These are phyloP conservation scores for Harmothoe impar DNA, from an alignment of 2,888 invertebrate species.

Conservation along the genomic window DNA sequence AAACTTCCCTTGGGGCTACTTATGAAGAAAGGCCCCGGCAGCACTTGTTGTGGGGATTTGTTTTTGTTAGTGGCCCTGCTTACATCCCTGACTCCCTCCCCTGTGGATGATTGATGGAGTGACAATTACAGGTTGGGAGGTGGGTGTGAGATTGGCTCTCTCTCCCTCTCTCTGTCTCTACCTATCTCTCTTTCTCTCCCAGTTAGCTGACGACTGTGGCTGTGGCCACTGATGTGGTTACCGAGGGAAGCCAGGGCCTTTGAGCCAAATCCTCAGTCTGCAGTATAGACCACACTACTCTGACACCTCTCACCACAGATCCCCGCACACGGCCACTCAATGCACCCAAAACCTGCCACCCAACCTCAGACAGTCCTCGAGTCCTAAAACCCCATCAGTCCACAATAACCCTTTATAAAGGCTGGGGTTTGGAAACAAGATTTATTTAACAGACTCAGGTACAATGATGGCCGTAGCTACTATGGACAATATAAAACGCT, in stretches of 20 bases:
- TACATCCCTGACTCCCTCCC: background rate
- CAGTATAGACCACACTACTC: background rate
- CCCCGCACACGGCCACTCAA: background rate
- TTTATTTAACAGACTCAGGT: background rate
- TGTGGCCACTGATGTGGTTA: constrained; percentile 29
- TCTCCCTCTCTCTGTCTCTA: background rate
- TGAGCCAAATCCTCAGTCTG: no score
- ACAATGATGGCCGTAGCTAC: background rate
- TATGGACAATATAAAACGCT: background rate
- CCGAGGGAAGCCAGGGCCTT: background rate
- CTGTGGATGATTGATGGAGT: constrained; percentile 44
- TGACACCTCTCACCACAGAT: background rate
- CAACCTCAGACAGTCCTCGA: no score
- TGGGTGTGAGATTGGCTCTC: constrained; percentile 47
- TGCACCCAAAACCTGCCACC: background rate
- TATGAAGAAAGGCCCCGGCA: background rate
- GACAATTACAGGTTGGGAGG: constrained; percentile 36
- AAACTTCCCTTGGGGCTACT: background rate
- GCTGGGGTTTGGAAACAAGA: background rate
- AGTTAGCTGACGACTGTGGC: background rate
- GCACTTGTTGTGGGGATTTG: background rate
- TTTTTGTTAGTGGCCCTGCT: background rate
- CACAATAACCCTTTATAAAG: no score
- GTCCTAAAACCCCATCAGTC: no score
- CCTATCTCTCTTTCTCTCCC: no score